Conservation (phyloP, 2,888 invertebrate species). For the Mythimna vitellina region DNA sequence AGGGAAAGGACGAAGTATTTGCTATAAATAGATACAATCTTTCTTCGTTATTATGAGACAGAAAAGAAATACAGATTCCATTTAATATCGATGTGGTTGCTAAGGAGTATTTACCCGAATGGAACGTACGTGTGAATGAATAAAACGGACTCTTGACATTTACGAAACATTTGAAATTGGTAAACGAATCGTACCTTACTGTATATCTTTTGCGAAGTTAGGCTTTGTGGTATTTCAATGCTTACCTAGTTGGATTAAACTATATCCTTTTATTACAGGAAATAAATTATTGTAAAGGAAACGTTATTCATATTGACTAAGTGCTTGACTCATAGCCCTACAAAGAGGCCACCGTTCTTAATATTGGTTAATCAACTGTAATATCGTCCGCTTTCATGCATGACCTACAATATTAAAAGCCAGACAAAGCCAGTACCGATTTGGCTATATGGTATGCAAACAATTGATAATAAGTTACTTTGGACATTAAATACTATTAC, state of each 20-base stretch:
- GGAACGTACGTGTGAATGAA: constrained; percentile 20
- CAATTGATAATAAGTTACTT: constrained; percentile 42
- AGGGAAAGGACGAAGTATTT: neutral
- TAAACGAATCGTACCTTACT: neutral
- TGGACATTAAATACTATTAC: constrained; percentile 29
- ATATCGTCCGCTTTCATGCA: constrained; percentile 44
- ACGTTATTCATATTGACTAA: neutral
- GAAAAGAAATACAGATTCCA: constrained; percentile 3
- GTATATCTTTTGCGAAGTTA: neutral
- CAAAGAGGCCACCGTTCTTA: constrained; percentile 7
- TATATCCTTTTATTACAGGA: neutral
- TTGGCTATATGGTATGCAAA: constrained; percentile 43
- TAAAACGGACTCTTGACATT: constrained; percentile 27
- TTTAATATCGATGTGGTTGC: constrained; percentile 32
- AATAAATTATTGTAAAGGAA: neutral
- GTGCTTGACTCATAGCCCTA: constrained; percentile 14
- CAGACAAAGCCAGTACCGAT: constrained; percentile 45
- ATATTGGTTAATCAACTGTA: constrained; percentile 61
- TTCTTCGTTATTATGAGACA: neutral
- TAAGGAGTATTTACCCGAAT: constrained; percentile 15
- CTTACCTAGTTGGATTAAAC: neutral
- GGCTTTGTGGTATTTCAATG: neutral
- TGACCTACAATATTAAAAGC: constrained; percentile 52
- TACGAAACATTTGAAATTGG: constrained; percentile 23
- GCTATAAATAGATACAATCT: neutral